A percentile compares a stretch with the other conserved stretches of the same genome.
Evolutionary conservation across 53 echinoderm and acorn worm species (phyloP).

Genomic region (Zoroaster sp.): DNA sequence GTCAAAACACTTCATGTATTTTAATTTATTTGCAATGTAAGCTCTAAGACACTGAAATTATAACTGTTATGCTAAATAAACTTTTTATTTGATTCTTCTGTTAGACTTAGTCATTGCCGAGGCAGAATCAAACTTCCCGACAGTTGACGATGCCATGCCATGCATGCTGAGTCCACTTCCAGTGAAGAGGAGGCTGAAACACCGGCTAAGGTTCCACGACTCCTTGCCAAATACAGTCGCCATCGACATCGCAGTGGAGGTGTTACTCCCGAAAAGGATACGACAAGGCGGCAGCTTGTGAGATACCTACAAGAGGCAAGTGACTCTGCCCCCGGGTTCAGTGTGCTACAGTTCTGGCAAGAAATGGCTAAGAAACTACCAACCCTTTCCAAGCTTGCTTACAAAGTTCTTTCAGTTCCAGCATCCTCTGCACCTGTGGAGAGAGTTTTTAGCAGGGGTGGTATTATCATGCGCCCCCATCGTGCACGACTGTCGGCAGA

Average conservation of each 20-base stretch:
- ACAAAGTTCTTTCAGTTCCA: too few species aligned
- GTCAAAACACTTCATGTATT: too few species aligned
- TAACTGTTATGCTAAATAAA: background rate
- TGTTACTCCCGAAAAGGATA: background rate
- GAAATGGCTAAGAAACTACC: background rate
- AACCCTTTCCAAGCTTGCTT: too few species aligned
- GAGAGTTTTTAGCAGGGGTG: too few species aligned
- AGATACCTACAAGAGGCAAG: background rate
- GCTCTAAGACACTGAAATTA: too few species aligned
- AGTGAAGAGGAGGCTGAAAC: constrained; percentile 46
- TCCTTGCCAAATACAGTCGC: background rate
- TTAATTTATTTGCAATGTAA: too few species aligned
- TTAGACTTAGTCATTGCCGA: constrained; percentile 14
- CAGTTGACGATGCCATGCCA: background rate
- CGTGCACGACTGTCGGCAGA: too few species aligned
- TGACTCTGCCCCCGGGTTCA: background rate
- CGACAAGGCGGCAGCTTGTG: background rate
- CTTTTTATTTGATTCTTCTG: background rate
- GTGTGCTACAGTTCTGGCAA: background rate
- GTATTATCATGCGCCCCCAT: too few species aligned
- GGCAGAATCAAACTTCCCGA: background rate
- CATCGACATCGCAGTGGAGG: background rate
- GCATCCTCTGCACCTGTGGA: too few species aligned
- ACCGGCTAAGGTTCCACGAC: background rate
- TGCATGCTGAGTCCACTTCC: background rate